phyloP scores from a whole-genome alignment of 2,888 invertebrate genomes.

The Nemotelus pantherinus region DNA sequence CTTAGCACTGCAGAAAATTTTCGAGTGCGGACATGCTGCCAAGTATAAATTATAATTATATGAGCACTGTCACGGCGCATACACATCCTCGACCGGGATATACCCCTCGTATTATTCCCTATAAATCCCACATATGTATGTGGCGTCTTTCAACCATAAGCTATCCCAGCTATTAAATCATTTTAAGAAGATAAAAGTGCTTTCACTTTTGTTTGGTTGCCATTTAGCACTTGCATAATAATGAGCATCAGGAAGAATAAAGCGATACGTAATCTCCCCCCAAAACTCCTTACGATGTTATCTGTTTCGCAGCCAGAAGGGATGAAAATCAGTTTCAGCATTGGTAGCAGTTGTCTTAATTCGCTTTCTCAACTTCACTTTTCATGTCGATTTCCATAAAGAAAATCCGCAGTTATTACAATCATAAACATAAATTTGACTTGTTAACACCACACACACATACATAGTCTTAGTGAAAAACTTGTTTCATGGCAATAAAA shows the following conservation, averaged over 20 bases:
- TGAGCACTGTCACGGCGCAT: slow-evolving; percentile 1
- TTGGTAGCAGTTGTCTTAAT: no score
- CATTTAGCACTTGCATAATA: slow-evolving; percentile 30
- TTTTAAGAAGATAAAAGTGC: slow-evolving; percentile 28
- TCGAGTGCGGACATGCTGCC: not conserved
- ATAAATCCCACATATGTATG: no score
- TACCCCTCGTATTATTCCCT: not conserved
- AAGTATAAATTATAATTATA: slow-evolving; percentile 37
- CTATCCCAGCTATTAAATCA: slow-evolving; percentile 23
- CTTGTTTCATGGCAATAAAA: not conserved
- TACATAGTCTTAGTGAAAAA: not conserved
- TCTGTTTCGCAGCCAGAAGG: no score
- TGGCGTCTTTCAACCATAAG: not conserved
- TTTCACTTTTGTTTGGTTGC: slow-evolving; percentile 32
- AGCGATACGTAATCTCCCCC: not conserved
- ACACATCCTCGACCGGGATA: not conserved
- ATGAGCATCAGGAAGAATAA: not conserved
- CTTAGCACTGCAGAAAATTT: slow-evolving; percentile 34
- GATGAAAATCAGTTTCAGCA: no score
- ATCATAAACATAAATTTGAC: slow-evolving; percentile 4
- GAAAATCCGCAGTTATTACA: slow-evolving; percentile 21
- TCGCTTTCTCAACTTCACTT: no score
- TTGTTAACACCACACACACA: not conserved
- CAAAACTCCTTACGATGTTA: not conserved
- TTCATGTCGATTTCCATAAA: not conserved